Base-by-base conservation (phyloP, 2,888 invertebrate species). In the Bembecia ichneumoniformis region DNA sequence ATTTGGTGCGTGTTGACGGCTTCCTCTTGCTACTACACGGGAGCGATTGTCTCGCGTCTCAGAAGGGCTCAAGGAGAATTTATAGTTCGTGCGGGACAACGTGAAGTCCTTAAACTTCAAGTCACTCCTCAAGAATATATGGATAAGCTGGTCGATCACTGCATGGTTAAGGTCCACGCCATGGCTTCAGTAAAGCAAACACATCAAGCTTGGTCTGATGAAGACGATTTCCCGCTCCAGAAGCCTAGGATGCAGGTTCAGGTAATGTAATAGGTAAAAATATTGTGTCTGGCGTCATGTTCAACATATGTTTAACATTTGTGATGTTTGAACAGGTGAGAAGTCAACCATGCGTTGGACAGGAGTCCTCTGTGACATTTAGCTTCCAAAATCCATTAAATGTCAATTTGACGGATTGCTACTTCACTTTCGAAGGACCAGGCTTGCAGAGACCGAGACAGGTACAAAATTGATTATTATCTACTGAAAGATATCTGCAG, bases 181-280 rank as follows among this genome's bases (percentile, higher is more conserved):
- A 89, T 92, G 78, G 91, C 92, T 3, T 90, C 89, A 55, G 93
- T 93, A 1, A 87, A 90, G 59, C 93, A 93, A 68, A 94, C 93
- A 0, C 89, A 89, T 45, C 94, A 94, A 70, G 90, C 91, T 1
- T 93, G 92, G 91, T 91, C 91, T 47, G 91, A 91, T 59, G 92
- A 93, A 64, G 93, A 93, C 58, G 92, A 93, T 64, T 92, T 93
- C 77, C 88, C 90, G 15, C 82, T 94, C 47, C 88, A 89, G 49
- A 92, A 92, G 68, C 93, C 93, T 11, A 88, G 88, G 61, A 87
- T 93, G 65, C 86, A 88, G 66, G 87, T 93, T 15, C 88, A 91
- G 87, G 91, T 91, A 70, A 49, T 40, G n/a, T 13, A 3, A 13
- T 13, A 40, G 40, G 14, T 13, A 13, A 13, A 13, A 40, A 10